These are phyloP conservation scores for Mandrillus leucophaeus DNA, from an alignment of 2,113 vertebrate genomes.

Conservation along the genomic window DNA sequence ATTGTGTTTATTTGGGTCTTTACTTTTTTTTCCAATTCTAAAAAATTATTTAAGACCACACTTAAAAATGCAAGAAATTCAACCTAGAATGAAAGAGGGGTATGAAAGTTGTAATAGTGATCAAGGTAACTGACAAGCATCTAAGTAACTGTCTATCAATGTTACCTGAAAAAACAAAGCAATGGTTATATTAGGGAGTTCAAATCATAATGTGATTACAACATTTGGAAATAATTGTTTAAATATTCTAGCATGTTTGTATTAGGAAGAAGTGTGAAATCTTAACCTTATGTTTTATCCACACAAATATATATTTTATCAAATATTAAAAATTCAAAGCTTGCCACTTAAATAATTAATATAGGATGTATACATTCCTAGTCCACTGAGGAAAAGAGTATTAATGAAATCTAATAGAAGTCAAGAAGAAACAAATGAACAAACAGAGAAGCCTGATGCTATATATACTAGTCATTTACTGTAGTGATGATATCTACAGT, in stretches of 20 bases:
- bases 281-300: not conserved
- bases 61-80: not conserved
- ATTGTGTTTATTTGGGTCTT: too few species aligned
- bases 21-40: not conserved
- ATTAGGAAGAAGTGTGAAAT: not conserved
- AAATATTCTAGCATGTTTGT: not conserved
- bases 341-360: constrained; percentile 5
- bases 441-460: not conserved
- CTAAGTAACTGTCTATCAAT: not conserved
- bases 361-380: not conserved
- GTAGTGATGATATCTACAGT: not conserved
- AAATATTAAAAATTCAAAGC: constrained; percentile 25
- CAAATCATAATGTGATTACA: not conserved
- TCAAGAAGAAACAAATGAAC: not conserved
- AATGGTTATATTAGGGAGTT: not conserved
- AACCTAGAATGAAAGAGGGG: not conserved
- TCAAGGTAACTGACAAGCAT: not conserved
- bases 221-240: not conserved
- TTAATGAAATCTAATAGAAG: not conserved
- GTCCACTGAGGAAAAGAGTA: not conserved
- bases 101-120: not conserved
- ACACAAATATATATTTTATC: not conserved
- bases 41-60: not conserved
- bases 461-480: not conserved
- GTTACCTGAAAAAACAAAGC: not conserved